Base-by-base conservation (phyloP, 2,888 invertebrate genomes). In the Apomyelois bistriatella region DNA sequence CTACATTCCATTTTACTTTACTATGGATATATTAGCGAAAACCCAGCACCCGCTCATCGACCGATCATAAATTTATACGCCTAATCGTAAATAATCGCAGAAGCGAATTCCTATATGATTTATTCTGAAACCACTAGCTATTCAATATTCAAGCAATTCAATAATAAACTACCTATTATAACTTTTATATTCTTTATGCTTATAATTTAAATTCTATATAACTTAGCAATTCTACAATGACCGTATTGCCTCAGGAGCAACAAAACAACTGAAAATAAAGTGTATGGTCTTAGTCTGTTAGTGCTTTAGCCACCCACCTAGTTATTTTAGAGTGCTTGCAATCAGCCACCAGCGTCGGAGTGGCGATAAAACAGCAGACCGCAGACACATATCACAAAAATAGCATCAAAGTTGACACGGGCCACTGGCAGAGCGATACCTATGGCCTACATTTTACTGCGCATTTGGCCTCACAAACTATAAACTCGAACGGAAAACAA, bases 1-100 rank as follows among this genome's bases (percentile, higher is more conserved):
- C 73, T 73, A 79, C 81, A 81, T 86, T 80, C 74, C 76, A 72
- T 80, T 79, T 82, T 82, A 86, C 86, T 87, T 81, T 70, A 82
- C 82, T 80, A 74, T 74, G 76, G 73, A 85, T 85, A 86, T 80
- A 85, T 85, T 82, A 84, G 70, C 69, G 73, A 76, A 76, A 79
- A 79, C 80, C 78, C 76, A 61, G 74, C 76, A 75, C 78, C 78
- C 76, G 72, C 75, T 68, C 62, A 76, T 76, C 76, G 75, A 79
- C 78, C 78, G 72, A 81, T 84, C 79, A 80, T 82, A 81, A 82
- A 81, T 82, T 79, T 77, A 74, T 69, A 72, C 70, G 70, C 70
- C 64, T 65, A 74, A 76, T 75, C 74, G 65, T 76, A 72, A 72
- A 77, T 80, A 79, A 82, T 82, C 67, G 72, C 76, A 58, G 72